Evolutionary conservation across 1,140 invertebrate species (phyloP).

Genomic region (Anoplophora glabripennis): DNA sequence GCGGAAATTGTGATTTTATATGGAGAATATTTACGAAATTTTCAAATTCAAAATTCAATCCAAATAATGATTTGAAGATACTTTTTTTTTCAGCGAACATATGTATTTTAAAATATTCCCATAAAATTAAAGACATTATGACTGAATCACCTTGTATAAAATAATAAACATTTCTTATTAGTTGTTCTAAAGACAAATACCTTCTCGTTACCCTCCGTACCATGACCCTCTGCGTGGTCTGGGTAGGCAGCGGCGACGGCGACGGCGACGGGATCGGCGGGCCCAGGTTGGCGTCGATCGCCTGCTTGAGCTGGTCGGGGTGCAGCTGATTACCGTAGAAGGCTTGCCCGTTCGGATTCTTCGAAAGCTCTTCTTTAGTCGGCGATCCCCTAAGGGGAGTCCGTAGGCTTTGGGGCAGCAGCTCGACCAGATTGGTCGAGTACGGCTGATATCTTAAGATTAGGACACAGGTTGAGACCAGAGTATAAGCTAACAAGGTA

Average conservation of each 20-base stretch:
- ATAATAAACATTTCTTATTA: too few species aligned
- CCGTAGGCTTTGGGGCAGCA: conserved; percentile 78
- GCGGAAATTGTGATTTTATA: too few species aligned
- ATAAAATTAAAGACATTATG: too few species aligned
- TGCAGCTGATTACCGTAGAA: conserved; percentile 59
- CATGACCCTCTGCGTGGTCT: conserved; percentile 56
- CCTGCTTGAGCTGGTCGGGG: conserved; percentile 54
- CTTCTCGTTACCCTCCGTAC: conserved; percentile 68
- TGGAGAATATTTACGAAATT: too few species aligned
- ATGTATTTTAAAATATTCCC: too few species aligned
- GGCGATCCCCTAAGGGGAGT: conserved; percentile 75
- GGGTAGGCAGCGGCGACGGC: conserved; percentile 41
- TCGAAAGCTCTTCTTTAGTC: conserved; percentile 54
- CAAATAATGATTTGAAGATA: too few species aligned
- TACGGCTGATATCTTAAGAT: conserved; percentile 87
- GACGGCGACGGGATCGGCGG: conserved; percentile 33
- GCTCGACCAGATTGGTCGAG: conserved; percentile 79
- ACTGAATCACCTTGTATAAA: too few species aligned
- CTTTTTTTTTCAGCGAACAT: too few species aligned
- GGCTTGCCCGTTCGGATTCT: conserved; percentile 52
- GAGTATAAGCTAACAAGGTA: conserved; percentile 84
- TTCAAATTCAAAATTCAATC: too few species aligned
- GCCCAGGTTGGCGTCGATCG: conserved; percentile 42
- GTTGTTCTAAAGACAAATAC: conserved; percentile 43
- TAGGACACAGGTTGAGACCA: conserved; percentile 88